Evolutionary conservation across 1,140 invertebrate genomes (phyloP), one percentile per base, ranked within the genome.

Genomic region (Eurosta solidaginis): DNA sequence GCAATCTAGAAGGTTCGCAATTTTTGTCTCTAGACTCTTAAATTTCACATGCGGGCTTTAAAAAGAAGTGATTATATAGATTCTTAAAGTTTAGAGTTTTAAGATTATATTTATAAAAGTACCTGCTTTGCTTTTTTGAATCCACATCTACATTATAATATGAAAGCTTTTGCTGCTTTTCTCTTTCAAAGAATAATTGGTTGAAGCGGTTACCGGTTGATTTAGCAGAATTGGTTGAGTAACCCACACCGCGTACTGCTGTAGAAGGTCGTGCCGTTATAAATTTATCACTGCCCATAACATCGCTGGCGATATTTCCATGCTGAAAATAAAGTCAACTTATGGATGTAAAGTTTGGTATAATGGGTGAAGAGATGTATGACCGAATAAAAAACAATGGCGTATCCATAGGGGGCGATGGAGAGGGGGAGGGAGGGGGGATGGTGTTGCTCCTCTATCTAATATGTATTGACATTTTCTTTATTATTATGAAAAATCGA

Each of bases 211-310:
- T 91, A 79, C 88, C 89, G 42, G 83, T 80, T 22, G 84, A 84
- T 6, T 80, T 75, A 49, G 80, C 81, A 79, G 91, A 91, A 78
- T 91, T 91, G 25, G 95, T 95, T 3, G 95, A 97, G 86, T 97
- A 99, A 3, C 98, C 97, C 49, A 96, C 97, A 12, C 96, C 97
- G 77, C 95, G 90, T n/a, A 98, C 95, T 25, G 97, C 97, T 12
- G 98, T 99, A 91, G 98, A 96, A 10, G 97, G 97, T 78, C 97
- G 90, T 45, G 91, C 88, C 83, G 81, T 77, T 42, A 81, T 79
- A 0, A 81, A 80, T 63, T 83, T 86, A 40, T 86, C 85, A 36
- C 74, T 78, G 3, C 81, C 83, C n/a, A 78, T 68, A 40, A 79
- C 63, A 10, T 85, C 76, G 47, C 85, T 86, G 0, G 84, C 80